Evolutionary conservation across 2,888 invertebrate genomes (phyloP).

Genomic region (Galeruca laticollis): DNA sequence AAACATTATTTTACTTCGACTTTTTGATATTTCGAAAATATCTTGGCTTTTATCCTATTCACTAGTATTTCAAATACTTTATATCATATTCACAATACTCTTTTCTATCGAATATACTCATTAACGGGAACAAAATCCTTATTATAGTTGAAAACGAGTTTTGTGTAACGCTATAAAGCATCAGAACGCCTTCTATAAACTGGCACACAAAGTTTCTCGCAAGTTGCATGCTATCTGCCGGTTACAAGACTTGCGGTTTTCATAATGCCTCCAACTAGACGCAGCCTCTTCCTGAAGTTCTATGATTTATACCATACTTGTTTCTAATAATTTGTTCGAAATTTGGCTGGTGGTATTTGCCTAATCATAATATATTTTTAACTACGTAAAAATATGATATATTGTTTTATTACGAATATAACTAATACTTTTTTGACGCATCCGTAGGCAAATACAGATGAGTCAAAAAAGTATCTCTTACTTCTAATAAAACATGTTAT

Average conservation of each 20-base stretch:
- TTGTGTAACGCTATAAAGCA: slow-evolving; percentile 22
- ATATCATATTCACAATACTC: not conserved
- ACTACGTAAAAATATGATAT: too few species aligned
- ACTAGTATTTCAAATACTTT: not conserved
- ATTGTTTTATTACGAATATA: too few species aligned
- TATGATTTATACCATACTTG: slow-evolving; percentile 58
- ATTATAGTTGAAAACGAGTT: slow-evolving; percentile 15
- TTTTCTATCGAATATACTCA: not conserved
- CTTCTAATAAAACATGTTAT: too few species aligned
- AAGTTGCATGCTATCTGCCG: slow-evolving; percentile 62
- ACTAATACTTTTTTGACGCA: too few species aligned
- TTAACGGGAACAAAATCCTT: not conserved
- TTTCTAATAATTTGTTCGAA: slow-evolving; percentile 35
- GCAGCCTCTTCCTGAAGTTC: slow-evolving; percentile 51
- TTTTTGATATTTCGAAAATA: too few species aligned
- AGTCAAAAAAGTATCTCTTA: too few species aligned
- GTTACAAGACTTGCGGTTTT: slow-evolving; percentile 63
- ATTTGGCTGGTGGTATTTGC: slow-evolving; percentile 8
- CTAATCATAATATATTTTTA: not conserved
- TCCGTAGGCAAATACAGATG: too few species aligned
- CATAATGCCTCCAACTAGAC: slow-evolving; percentile 60
- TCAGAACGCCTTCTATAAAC: slow-evolving; percentile 10
- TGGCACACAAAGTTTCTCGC: slow-evolving; percentile 58
- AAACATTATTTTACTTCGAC: too few species aligned
- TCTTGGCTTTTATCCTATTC: too few species aligned